Base-by-base conservation (phyloP, 1,140 invertebrate species). In the Drosophila neocordata region DNA sequence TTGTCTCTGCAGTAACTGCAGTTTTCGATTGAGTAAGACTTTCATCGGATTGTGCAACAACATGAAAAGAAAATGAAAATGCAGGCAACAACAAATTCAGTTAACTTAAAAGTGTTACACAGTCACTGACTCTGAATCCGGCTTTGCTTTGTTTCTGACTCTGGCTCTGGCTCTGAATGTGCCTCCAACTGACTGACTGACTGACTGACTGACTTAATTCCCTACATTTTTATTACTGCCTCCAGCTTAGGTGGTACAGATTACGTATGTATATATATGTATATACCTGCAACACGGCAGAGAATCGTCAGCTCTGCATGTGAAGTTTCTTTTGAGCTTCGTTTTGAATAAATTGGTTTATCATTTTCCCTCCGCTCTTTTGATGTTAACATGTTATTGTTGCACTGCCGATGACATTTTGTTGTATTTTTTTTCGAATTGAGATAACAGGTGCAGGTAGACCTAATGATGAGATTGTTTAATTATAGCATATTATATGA, bases 51-150 rank as follows among this genome's bases (percentile, higher is more conserved):
- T 65, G 72, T 64, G 56, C 66, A 57, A 35, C 58, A 41, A 34
- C 31, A 27, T 48, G 38, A 56, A 56, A 56, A 69, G 66, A 64
- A 48, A 67, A 63, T 27, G 31, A 61, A 63, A 41, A 77, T 48
- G 41, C 41, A 48, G 15, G 1, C 41, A 48, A 48, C 41, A 73
- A 77, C 65, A 87, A 82, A 85, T 87, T 82, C 83, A 87, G 82
- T 87, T 87, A 81, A 85, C 81, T 87, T 87, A 77, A 85, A 77
- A 85, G 73, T 85, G 81, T 81, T 81, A 82, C 83, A 83, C 76
- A 77, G 71, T 20, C 13, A 44, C 41, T 31, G 27, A 31, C 27
- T 31, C 27, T 31, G 27, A 31, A 31, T 31, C 24, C 4, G 24
- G 24, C 4, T 2, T 1, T 2, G 24, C 24, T 24, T 4, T 24